phyloP scores from a whole-genome alignment of 1,140 invertebrate species.

The Drosophila neocordata region DNA sequence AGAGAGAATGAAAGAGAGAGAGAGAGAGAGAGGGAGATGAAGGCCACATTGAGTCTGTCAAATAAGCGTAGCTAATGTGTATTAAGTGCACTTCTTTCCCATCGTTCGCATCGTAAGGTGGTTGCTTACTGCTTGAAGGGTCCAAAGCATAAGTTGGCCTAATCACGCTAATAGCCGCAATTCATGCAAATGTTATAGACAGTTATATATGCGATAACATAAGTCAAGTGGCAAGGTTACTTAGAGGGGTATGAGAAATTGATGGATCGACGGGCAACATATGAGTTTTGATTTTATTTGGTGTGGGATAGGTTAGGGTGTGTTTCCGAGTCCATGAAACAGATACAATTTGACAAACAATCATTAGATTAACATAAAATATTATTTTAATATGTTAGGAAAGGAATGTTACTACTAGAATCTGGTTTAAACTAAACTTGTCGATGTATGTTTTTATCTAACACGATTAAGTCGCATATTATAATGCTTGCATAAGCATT shows the following conservation, averaged over 20 bases:
- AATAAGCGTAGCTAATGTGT: constrained; percentile 78
- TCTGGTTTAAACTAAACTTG: background rate
- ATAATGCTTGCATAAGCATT: background rate
- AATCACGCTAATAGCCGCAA: constrained; percentile 66
- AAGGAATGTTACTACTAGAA: background rate
- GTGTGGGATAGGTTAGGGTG: background rate
- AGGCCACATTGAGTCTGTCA: constrained; percentile 59
- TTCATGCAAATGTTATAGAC: constrained; percentile 66
- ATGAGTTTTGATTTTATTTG: background rate
- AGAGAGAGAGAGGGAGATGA: no score
- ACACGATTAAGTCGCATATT: background rate
- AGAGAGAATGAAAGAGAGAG: constrained; percentile 7
- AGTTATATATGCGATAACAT: constrained; percentile 57
- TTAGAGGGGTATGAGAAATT: constrained; percentile 4
- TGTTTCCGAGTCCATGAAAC: no score
- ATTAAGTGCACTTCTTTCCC: constrained; percentile 72
- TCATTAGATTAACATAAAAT: background rate
- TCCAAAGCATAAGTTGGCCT: constrained; percentile 30
- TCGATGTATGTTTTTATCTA: no score
- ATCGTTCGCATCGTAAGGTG: constrained; percentile 24
- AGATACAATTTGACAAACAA: no score
- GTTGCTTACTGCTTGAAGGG: background rate
- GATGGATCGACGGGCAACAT: constrained; percentile 6
- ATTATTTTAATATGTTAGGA: background rate
- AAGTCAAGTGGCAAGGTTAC: constrained; percentile 64